These are phyloP conservation scores for Hylaeus anthracinus DNA, from an alignment of 1,140 invertebrate species.

Conservation along the genomic window DNA sequence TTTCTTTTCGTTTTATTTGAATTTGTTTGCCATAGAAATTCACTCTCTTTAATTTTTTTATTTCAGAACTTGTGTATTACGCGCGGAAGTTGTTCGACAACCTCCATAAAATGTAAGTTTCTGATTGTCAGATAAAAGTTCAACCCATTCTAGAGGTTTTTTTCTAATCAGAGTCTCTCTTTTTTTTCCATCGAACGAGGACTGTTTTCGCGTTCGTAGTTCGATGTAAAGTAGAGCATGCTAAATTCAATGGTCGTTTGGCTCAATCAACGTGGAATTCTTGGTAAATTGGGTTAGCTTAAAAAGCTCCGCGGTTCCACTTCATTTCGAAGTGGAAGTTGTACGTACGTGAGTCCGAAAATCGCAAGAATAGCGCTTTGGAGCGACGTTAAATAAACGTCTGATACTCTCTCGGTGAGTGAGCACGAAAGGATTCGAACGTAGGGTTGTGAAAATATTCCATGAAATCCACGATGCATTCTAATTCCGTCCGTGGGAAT, in stretches of 20 bases:
- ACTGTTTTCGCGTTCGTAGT: neutral
- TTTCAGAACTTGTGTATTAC: too few species aligned
- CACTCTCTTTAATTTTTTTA: too few species aligned
- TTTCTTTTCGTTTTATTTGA: too few species aligned
- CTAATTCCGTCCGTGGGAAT: too few species aligned
- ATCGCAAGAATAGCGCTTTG: neutral
- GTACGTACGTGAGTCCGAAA: neutral
- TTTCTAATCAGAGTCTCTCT: too few species aligned
- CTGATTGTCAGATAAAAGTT: too few species aligned
- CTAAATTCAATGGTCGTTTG: slow-evolving; percentile 34
- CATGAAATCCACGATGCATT: neutral
- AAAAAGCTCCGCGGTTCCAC: neutral
- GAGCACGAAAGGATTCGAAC: neutral
- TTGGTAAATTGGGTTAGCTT: slow-evolving; percentile 32
- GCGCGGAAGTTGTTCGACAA: too few species aligned
- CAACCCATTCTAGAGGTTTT: too few species aligned
- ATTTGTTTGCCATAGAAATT: neutral
- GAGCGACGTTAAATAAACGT: slow-evolving; percentile 1
- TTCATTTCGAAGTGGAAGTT: slow-evolving; percentile 4
- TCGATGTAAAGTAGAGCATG: slow-evolving; percentile 14
- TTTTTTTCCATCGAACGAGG: neutral
- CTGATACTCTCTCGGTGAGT: neutral
- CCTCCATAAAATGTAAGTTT: too few species aligned
- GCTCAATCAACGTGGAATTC: slow-evolving; percentile 31
- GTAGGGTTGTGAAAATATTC: neutral